These are phyloP conservation scores for Melanogrammus aeglefinus DNA, from an alignment of 2,797 vertebrate species.

Conservation along the genomic window DNA sequence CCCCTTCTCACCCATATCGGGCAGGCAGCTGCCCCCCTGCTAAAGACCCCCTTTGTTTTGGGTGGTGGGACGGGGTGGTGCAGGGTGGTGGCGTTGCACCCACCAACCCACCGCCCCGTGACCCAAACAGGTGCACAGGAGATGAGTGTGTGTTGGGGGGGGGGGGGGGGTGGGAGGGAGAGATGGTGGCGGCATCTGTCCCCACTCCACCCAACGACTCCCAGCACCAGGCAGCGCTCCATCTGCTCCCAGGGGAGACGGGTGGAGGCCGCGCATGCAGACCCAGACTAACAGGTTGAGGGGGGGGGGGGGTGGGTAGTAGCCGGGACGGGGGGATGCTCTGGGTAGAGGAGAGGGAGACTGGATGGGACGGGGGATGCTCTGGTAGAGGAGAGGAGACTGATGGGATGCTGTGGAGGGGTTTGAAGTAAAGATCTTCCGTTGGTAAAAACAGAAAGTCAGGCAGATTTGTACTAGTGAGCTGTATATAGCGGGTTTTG, in stretches of 20 bases:
- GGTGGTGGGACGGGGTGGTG: constrained; percentile 68
- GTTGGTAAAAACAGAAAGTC: not conserved
- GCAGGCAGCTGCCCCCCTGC: constrained; percentile 65
- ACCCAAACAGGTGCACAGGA: constrained; percentile 74
- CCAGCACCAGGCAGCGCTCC: constrained; percentile 64
- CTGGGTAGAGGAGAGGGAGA: constrained; percentile 39
- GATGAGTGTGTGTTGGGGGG: constrained; percentile 23
- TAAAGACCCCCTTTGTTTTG: constrained; percentile 75
- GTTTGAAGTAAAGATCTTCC: not conserved
- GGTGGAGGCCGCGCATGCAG: constrained; percentile 48
- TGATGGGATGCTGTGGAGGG: constrained; percentile 19
- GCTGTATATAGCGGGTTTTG: not conserved
- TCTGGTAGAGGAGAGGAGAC: constrained; percentile 44
- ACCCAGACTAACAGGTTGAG: constrained; percentile 65
- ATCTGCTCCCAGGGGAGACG: constrained; percentile 72
- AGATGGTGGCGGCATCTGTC: constrained; percentile 68
- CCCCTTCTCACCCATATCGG: constrained; percentile 21
- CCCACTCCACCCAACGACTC: constrained; percentile 64
- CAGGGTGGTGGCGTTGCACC: constrained; percentile 72
- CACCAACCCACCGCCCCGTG: constrained; percentile 62
- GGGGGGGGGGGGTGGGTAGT: constrained; percentile 50
- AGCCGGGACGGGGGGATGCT: constrained; percentile 45
- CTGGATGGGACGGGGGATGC: constrained; percentile 35
- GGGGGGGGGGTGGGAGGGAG: not conserved
- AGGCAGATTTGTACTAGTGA: not conserved